phyloP scores from a whole-genome alignment of 2,888 invertebrate genomes.

The Allygus modestus region DNA sequence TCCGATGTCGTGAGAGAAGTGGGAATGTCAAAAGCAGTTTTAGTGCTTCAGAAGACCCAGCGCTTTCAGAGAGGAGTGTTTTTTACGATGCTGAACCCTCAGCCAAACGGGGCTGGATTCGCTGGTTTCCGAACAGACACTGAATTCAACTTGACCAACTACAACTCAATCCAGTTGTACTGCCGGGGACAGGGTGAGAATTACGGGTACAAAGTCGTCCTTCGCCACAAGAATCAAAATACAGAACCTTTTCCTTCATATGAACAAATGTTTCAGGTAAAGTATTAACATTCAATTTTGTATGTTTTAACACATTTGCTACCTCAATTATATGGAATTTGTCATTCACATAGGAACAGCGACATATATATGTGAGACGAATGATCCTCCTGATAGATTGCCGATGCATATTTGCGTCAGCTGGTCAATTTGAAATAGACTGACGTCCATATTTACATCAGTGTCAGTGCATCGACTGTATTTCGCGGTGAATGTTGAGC shows the following conservation, averaged over 20 bases:
- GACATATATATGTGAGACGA: too few species aligned
- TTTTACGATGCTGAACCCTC: conserved; percentile 82
- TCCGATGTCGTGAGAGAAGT: conserved; percentile 81
- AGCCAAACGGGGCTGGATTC: conserved; percentile 83
- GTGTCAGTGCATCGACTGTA: too few species aligned
- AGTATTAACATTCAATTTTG: not conserved
- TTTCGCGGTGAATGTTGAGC: too few species aligned
- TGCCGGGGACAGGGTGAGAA: conserved; percentile 80
- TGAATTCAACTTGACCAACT: conserved; percentile 76
- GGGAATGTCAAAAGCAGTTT: conserved; percentile 82
- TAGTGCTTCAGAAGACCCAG: conserved; percentile 79
- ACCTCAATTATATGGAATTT: too few species aligned
- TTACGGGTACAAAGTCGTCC: conserved; percentile 78
- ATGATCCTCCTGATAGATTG: too few species aligned
- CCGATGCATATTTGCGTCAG: too few species aligned
- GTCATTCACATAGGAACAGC: too few species aligned
- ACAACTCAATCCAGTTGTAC: conserved; percentile 76
- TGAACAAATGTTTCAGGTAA: conserved; percentile 77
- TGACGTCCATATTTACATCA: too few species aligned
- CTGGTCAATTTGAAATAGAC: too few species aligned
- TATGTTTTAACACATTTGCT: too few species aligned
- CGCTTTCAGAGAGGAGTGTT: conserved; percentile 80
- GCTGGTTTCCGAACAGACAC: conserved; percentile 79
- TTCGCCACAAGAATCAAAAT: conserved; percentile 79
- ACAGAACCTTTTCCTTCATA: conserved; percentile 79